Evolutionary conservation across 2,797 vertebrate genomes (phyloP).

Genomic region (Delichon dasypus): DNA sequence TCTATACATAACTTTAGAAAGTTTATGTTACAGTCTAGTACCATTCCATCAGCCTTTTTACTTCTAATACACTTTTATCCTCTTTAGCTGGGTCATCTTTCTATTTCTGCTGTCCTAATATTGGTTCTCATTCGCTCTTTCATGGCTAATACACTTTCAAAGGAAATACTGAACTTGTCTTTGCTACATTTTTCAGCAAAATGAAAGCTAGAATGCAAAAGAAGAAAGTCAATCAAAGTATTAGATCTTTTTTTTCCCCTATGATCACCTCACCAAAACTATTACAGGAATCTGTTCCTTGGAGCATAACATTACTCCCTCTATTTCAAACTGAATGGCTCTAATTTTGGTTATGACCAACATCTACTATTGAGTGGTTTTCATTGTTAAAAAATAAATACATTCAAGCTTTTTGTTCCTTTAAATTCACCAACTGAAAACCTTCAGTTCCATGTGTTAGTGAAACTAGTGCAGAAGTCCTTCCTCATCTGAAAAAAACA

Average conservation of each 20-base stretch:
- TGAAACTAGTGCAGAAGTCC: neutral
- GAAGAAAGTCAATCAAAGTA: neutral
- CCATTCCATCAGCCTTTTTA: neutral
- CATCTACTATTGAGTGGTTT: conserved; percentile 23
- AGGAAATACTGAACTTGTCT: neutral
- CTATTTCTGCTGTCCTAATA: neutral
- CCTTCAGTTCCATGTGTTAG: neutral
- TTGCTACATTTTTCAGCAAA: neutral
- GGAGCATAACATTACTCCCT: neutral
- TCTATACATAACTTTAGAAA: neutral
- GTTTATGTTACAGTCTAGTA: neutral
- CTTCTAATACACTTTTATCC: neutral
- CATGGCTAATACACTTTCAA: neutral
- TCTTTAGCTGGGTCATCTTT: neutral
- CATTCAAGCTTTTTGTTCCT: neutral
- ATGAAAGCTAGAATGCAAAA: conserved; percentile 29
- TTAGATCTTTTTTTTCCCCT: neutral
- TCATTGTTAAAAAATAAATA: conserved; percentile 38
- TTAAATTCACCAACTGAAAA: conserved; percentile 21
- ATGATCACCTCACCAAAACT: neutral
- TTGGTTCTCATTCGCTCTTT: neutral
- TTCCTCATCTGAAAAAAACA: neutral
- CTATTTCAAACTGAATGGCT: conserved; percentile 15
- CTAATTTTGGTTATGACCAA: neutral
- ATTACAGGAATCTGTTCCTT: neutral